Evolutionary conservation across 1,140 invertebrate genomes (phyloP).

Genomic region (Laupala kohalensis): DNA sequence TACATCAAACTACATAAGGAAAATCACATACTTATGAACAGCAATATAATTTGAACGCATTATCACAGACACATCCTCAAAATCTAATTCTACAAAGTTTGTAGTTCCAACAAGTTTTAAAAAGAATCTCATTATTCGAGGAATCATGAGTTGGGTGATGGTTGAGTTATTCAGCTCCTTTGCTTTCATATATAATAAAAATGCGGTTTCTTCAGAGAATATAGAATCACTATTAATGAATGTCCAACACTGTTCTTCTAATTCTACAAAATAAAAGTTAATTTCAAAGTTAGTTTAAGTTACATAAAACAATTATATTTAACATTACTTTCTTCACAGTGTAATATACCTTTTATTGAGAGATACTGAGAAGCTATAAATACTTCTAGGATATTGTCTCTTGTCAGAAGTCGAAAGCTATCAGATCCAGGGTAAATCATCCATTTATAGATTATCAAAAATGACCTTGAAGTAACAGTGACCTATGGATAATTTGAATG

Average conservation of each 20-base stretch:
- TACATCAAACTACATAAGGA: too few species aligned
- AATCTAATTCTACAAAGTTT: slow-evolving; percentile 47
- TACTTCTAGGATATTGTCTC: slow-evolving; percentile 51
- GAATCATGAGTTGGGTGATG: slow-evolving; percentile 55
- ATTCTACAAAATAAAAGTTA: slow-evolving; percentile 32
- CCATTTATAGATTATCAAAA: slow-evolving; percentile 58
- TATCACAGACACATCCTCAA: slow-evolving; percentile 45
- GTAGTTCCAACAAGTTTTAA: slow-evolving; percentile 51
- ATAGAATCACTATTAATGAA: slow-evolving; percentile 51
- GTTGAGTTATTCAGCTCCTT: slow-evolving; percentile 34
- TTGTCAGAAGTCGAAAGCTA: slow-evolving; percentile 39
- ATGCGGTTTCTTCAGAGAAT: slow-evolving; percentile 56
- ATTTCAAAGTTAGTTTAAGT: too few species aligned
- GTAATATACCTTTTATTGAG: slow-evolving; percentile 40
- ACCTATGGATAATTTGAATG: too few species aligned
- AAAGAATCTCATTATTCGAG: slow-evolving; percentile 56
- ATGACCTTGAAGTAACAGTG: slow-evolving; percentile 41
- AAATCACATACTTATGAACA: slow-evolving; percentile 46
- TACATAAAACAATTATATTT: too few species aligned
- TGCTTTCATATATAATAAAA: slow-evolving; percentile 49
- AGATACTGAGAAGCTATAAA: slow-evolving; percentile 51
- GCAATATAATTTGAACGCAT: slow-evolving; percentile 52
- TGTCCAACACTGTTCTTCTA: slow-evolving; percentile 57
- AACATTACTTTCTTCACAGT: not conserved
- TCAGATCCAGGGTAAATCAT: slow-evolving; percentile 46